Evolutionary conservation across 2,888 invertebrate genomes (phyloP).

Genomic region (Lepidochrysops patricia): DNA sequence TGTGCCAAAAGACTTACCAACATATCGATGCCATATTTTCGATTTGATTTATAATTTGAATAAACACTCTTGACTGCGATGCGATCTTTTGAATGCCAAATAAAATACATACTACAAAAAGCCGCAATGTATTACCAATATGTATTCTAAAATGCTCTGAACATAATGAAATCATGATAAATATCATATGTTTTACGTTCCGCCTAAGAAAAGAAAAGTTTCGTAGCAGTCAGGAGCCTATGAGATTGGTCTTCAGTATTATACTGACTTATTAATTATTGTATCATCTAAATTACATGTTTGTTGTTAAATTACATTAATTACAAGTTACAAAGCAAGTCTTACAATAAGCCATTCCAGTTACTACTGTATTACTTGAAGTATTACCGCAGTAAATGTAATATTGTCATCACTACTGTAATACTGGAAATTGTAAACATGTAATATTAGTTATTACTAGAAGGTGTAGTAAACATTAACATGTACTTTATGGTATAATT

Average conservation of each 20-base stretch:
- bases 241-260: not conserved
- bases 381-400: no score
- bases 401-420: no score
- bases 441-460: no score
- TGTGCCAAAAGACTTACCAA: conserved; percentile 6
- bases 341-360: no score
- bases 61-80: not conserved
- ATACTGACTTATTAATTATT: not conserved
- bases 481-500: not conserved
- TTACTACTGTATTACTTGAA: no score
- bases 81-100: not conserved
- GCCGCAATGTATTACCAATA: not conserved
- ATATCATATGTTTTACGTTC: not conserved
- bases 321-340: no score
- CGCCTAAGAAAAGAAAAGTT: not conserved
- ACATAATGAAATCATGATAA: not conserved
- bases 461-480: no score
- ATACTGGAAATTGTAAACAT: no score
- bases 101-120: not conserved
- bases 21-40: conserved; percentile 6
- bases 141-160: not conserved
- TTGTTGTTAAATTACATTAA: not conserved
- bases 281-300: not conserved
- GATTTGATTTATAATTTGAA: not conserved
- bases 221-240: not conserved